phyloP scores from a whole-genome alignment of 2,888 invertebrate species.

The Leptopilina drosophilae region DNA sequence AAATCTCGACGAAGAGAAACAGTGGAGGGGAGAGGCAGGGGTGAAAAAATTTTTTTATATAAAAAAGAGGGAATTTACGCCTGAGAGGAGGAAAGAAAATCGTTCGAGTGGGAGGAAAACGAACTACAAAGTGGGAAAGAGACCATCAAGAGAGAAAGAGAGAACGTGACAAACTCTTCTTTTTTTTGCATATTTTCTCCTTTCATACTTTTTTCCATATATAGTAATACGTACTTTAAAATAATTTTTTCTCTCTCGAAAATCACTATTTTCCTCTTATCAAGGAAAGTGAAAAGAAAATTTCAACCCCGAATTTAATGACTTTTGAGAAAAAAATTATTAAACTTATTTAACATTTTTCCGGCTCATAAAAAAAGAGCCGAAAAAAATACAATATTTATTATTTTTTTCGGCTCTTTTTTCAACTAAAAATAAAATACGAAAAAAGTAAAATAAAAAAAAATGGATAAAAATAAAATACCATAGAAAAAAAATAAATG shows the following conservation, averaged over 20 bases:
- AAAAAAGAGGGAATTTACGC: conserved; percentile 38
- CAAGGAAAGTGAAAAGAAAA: too few relatives aligned
- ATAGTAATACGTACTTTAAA: background rate
- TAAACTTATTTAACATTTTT: too few relatives aligned
- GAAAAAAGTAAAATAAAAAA: too few relatives aligned
- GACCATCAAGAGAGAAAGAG: conserved; percentile 31
- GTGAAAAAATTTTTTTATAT: conserved; percentile 9
- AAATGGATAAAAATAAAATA: too few relatives aligned
- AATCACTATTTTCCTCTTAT: too few relatives aligned
- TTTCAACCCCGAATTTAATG: too few relatives aligned
- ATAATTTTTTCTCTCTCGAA: background rate
- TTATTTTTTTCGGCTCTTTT: too few relatives aligned
- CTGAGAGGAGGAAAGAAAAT: conserved; percentile 35
- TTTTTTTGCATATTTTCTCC: conserved; percentile 21
- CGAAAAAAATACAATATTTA: too few relatives aligned
- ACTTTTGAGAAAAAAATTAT: too few relatives aligned
- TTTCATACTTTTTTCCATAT: conserved; percentile 5
- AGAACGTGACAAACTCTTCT: conserved; percentile 1
- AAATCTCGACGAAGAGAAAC: conserved; percentile 23
- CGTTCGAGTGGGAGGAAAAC: conserved; percentile 25
- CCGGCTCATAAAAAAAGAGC: too few relatives aligned
- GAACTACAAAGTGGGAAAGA: conserved; percentile 28
- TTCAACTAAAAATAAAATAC: too few relatives aligned
- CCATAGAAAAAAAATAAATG: too few relatives aligned
- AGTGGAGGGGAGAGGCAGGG: conserved; percentile 12